Base-by-base conservation (phyloP, 2,888 invertebrate species). In the Campaea margaritaria region DNA sequence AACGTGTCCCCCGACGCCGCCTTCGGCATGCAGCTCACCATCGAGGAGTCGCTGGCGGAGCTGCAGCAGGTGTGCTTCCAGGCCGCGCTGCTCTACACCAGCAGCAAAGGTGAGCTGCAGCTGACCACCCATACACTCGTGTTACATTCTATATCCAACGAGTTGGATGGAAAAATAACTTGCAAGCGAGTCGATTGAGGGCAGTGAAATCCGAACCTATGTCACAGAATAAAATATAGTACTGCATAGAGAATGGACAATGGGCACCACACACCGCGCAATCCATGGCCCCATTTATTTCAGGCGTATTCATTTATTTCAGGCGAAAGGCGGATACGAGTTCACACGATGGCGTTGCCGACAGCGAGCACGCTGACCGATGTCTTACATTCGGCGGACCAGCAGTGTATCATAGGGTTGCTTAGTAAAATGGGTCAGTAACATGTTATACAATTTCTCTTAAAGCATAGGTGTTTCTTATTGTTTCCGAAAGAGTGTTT, bases 1-100 rank as follows among this genome's bases (percentile, higher is more conserved):
- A 99, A 99, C 92, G 96, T 99, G 60, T 99, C 99, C 81, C 99
- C 99, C 0, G 99, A 99, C 89, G 96, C 98, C 5, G 99, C 98
- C 14, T 99, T 98, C 86, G 99, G 98, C 48, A 99, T 99, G 96
- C 99, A 99, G 93, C 96, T 99, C 64, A 95, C 98, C 1, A 98
- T 99, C 53, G 99, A 99, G 70, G 99, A 99, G 86, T 96, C 94
- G 69, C 91, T 99, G 3, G 93, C 96, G 0, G 99, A 99, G 73
- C 93, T 96, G 12, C 96, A 96, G 82, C 96, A 95, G 39, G 97
- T 98, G 50, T 98, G 98, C 92, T 99, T 99, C 93, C 99, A 99
- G 93, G 99, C 99, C 0, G 99, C 99, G 0, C 89, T 99, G 52
- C 94, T 99, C 0, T 99, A 99, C 82, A 99, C 99, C 0, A 99